Evolutionary conservation across 2,888 invertebrate genomes (phyloP).

Genomic region (Microctonus brassicae): DNA sequence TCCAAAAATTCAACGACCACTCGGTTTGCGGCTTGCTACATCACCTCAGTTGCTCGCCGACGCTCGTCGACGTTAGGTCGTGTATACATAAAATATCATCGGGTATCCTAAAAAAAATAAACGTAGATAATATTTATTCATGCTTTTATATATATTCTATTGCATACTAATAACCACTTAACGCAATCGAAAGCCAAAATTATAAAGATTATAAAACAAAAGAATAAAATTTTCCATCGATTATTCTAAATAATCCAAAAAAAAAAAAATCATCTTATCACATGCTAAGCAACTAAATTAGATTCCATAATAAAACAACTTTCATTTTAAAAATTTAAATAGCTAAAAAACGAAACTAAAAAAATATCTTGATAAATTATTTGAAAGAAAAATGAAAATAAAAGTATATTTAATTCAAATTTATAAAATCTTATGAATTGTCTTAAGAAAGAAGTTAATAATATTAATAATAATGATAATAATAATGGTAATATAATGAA

Average conservation of each 20-base stretch:
- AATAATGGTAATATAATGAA: neutral
- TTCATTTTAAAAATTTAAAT: too few relatives aligned
- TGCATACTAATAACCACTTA: too few relatives aligned
- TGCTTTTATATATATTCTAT: neutral
- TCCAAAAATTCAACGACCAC: slow-evolving; percentile 11
- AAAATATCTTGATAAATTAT: neutral
- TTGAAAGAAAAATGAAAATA: neutral
- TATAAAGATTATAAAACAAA: neutral
- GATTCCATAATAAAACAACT: too few relatives aligned
- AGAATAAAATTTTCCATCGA: neutral
- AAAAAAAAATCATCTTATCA: too few relatives aligned
- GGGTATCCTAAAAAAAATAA: neutral
- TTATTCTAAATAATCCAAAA: neutral
- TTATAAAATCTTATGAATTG: neutral
- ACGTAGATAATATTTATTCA: neutral
- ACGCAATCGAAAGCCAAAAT: neutral
- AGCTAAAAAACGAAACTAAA: neutral
- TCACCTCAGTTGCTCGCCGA: slow-evolving; percentile 21
- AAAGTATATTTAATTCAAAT: neutral
- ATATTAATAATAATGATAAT: neutral
- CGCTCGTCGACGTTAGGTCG: slow-evolving; percentile 15
- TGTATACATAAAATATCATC: neutral
- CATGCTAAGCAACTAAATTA: too few relatives aligned
- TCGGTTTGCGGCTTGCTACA: neutral
- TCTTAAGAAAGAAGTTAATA: neutral